Evolutionary conservation across 1,140 invertebrate genomes (phyloP).

Genomic region (Sarcophaga peregrina): DNA sequence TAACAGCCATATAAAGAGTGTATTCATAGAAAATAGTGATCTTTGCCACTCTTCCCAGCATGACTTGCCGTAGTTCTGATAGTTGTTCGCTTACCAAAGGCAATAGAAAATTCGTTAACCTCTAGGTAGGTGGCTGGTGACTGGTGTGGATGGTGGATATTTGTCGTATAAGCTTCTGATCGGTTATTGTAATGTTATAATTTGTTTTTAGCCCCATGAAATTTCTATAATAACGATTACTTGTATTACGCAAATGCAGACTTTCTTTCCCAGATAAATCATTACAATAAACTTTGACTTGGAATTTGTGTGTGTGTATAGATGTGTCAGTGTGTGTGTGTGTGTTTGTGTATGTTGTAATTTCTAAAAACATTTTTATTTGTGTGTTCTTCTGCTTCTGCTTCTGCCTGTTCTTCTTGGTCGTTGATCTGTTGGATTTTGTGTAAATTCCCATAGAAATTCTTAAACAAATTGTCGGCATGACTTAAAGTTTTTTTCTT

Average conservation of each 20-base stretch:
- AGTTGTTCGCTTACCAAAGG: not conserved
- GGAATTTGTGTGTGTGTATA: too few relatives aligned
- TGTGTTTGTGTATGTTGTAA: not conserved
- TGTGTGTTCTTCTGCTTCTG: not conserved
- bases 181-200: too few relatives aligned
- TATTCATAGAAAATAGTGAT: too few relatives aligned
- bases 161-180: too few relatives aligned
- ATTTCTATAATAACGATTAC: not conserved
- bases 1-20: too few relatives aligned
- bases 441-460: slow-evolving; percentile 34
- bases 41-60: not conserved
- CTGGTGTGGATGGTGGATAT: too few relatives aligned
- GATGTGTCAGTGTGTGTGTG: too few relatives aligned
- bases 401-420: not conserved
- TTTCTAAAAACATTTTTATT: not conserved
- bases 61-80: not conserved
- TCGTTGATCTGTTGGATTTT: not conserved
- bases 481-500: slow-evolving; percentile 10
- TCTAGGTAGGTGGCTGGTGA: not conserved
- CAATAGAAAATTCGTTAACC: not conserved
- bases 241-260: not conserved
- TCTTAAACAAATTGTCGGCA: slow-evolving; percentile 41
- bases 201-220: not conserved
- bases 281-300: not conserved
- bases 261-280: slow-evolving; percentile 5